Percentiles rank a stretch among this genome's conserved stretches.
Conservation (phyloP, 2,113 vertebrate genomes). For the Fregata magnificens region DNA sequence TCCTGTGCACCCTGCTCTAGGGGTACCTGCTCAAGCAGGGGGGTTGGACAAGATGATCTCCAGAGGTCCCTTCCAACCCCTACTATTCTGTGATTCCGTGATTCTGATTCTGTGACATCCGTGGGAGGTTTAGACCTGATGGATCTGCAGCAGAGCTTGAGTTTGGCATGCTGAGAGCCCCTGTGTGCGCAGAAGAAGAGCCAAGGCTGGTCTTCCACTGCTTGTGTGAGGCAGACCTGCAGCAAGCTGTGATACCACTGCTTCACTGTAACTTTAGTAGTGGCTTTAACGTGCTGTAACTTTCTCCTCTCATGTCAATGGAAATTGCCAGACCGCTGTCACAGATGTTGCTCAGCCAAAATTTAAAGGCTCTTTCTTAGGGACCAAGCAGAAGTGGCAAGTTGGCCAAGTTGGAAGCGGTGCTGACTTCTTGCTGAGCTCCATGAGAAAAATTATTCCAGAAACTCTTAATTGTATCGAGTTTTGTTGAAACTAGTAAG, state of each 20-base stretch:
- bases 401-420: background rate
- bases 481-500: background rate
- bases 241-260: background rate
- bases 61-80: too few relatives aligned
- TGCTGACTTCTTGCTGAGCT: background rate
- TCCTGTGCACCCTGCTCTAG: too few relatives aligned
- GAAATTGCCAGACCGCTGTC: background rate
- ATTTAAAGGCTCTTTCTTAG: background rate
- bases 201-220: background rate
- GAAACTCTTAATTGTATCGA: background rate
- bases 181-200: background rate
- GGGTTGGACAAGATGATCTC: too few relatives aligned
- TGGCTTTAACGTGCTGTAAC: background rate
- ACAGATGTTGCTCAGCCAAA: background rate
- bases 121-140: background rate
- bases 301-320: fast-evolving
- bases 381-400: background rate
- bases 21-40: too few relatives aligned
- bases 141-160: background rate
- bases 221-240: background rate
- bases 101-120: too few relatives aligned
- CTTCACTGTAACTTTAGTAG: background rate
- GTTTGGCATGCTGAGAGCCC: background rate
- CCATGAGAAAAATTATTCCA: background rate
- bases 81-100: too few relatives aligned